Base-by-base conservation (phyloP, 2,797 vertebrate species). In the Tiaroga cobitis region DNA sequence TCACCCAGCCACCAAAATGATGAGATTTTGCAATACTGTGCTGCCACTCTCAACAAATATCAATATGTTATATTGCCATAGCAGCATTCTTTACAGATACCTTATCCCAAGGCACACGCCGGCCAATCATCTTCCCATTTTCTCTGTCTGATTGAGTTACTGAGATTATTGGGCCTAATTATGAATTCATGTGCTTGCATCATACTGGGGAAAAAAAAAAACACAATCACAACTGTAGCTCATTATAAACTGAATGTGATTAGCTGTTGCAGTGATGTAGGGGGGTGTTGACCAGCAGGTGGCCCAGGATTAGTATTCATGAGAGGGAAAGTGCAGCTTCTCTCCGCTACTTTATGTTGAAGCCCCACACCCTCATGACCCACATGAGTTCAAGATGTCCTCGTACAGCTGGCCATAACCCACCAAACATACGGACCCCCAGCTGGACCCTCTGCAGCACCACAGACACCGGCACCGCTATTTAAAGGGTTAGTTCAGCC, bases 321-420 rank as follows among this genome's bases (percentile, higher is more conserved):
- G 88, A 85, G 76, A 85, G 67, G 77, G 84, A 54, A 46, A 46
- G 84, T 68, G 15, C 32, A 29, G 81, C 79, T 76, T 87, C 63
- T 74, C 65, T 81, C 83, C n/a, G 24, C 54, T 67, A 85, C 82
- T 63, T 80, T 80, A 86, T 86, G 89, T 83, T 75, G 6, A 34
- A 83, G 76, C 26, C 49, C 37, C 63, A 70, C 68, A 87, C 86
- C 86, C 74, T 32, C 63, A 59, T 87, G 89, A 86, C 87, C 87
- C 80, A 89, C 83, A 87, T 82, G 81, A 87, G 79, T 82, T 84
- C 85, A 90, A 84, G 85, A 88, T 90, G 91, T 89, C 88, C 73
- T 87, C 72, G 46, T 88, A 90, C 89, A 91, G 90, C 89, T 92
- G 92, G 90, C 90, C 84, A 72, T 51, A 54, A 80, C 88, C 81